These are phyloP conservation scores for Chorisops tibialis DNA, from an alignment of 2,888 invertebrate species.

Conservation along the genomic window DNA sequence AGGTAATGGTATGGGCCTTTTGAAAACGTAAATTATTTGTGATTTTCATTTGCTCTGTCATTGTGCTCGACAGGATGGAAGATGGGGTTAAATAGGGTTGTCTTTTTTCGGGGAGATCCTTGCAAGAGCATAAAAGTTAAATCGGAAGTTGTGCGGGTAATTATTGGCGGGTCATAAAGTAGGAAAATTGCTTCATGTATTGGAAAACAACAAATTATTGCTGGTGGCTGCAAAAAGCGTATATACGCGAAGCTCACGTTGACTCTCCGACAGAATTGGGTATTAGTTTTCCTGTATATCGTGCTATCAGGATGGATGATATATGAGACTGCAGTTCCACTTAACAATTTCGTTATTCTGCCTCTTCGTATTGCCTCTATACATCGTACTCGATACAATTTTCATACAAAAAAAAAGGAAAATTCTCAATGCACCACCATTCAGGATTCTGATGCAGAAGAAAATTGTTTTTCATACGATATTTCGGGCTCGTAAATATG, in stretches of 20 bases:
- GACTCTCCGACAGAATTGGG: neutral
- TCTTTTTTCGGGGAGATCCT: no score
- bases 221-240: neutral
- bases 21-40: slow-evolving; percentile 3
- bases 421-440: slow-evolving; percentile 1
- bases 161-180: slow-evolving; percentile 6
- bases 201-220: slow-evolving; percentile 6
- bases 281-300: neutral
- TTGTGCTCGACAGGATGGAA: no score
- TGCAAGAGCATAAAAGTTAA: neutral
- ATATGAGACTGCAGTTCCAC: slow-evolving; percentile 3
- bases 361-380: neutral
- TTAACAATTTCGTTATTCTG: neutral
- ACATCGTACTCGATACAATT: no score
- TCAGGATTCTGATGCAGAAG: neutral
- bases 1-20: slow-evolving; percentile 4
- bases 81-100: no score
- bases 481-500: slow-evolving; percentile 4
- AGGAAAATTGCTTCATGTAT: slow-evolving; percentile 10
- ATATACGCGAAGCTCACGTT: neutral
- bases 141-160: neutral
- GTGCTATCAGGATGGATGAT: slow-evolving; percentile 1
- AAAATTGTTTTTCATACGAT: neutral
- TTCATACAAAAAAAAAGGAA: neutral
- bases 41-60: slow-evolving; percentile 7